Evolutionary conservation across 2,888 invertebrate species (phyloP), one percentile per base, ranked within the genome.

Genomic region (Apamea monoglypha): DNA sequence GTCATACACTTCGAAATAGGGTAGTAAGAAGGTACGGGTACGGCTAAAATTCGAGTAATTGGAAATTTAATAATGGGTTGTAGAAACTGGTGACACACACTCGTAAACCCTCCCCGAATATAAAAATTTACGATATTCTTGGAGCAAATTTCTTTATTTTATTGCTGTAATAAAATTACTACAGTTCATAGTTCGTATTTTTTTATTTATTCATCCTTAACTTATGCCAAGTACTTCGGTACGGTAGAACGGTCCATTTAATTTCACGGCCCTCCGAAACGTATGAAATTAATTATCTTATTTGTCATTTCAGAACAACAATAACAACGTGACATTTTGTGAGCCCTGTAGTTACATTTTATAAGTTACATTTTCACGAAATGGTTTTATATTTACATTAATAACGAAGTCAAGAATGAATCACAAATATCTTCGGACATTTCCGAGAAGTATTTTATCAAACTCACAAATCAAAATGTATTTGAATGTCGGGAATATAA

Each of bases 101-200:
- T 91, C 92, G 87, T 92, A 91, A 92, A 92, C 85, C 81, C 80
- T 80, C 85, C 76, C 82, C n/a, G n/a, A 91, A 87, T 89, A 92
- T 92, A 93, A 93, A 87, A 86, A 75, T 78, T 83, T 88, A 89
- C 83, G 87, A 90, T 70, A 63, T 83, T 92, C 91, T 90, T 80
- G 80, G 77, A 87, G 88, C 87, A 91, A 92, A 92, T 92, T 91
- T 90, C 88, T 92, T 91, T 88, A 90, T 87, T 93, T 92, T 94
- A 94, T 91, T 90, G 88, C 90, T 75, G 88, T 90, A 89, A 92
- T 93, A 94, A 93, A 94, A 92, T 91, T 88, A 90, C 90, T 88
- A 89, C 76, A 86, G 86, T 89, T 86, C 88, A 89, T 91, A 91
- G 88, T 91, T 84, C 83, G 71, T 87, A 71, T 61, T 74, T 78